Evolutionary conservation across 2,888 invertebrate genomes (phyloP).

Genomic region (Amitus sp.): DNA sequence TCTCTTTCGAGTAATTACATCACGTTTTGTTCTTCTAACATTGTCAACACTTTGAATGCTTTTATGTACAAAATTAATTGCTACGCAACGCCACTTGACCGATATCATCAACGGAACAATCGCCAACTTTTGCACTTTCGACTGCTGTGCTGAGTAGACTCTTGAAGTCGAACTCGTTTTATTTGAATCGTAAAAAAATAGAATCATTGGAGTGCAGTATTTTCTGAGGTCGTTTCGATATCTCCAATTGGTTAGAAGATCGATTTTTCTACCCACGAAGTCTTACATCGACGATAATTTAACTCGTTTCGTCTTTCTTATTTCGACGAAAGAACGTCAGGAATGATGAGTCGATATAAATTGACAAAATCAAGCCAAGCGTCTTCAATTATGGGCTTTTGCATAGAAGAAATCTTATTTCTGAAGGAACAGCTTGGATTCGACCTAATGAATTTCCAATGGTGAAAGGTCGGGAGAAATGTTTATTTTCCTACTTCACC

Average conservation of each 20-base stretch:
- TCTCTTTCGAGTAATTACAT: not conserved
- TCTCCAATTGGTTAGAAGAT: not conserved
- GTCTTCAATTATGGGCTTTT: too few relatives aligned
- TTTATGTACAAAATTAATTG: slow-evolving; percentile 39
- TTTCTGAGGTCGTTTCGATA: too few relatives aligned
- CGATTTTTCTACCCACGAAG: not conserved
- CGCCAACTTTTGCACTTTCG: not conserved
- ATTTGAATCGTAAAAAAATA: not conserved
- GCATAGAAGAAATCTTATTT: too few relatives aligned
- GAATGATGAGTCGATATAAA: too few relatives aligned
- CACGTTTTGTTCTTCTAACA: slow-evolving; percentile 11
- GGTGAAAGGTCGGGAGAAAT: too few relatives aligned
- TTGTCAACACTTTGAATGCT: slow-evolving; percentile 8
- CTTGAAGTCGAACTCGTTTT: not conserved
- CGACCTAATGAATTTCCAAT: too few relatives aligned
- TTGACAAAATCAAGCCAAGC: too few relatives aligned
- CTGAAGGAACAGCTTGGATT: too few relatives aligned
- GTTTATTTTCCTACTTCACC: too few relatives aligned
- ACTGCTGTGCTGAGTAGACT: not conserved
- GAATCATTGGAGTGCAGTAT: not conserved
- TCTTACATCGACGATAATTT: too few relatives aligned
- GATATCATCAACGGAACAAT: slow-evolving; percentile 16
- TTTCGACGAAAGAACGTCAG: too few relatives aligned
- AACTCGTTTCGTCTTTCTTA: too few relatives aligned
- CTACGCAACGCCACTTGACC: slow-evolving; percentile 37